Evolutionary conservation across 2,888 invertebrate species (phyloP).

Genomic region (Drosophila lacicola): DNA sequence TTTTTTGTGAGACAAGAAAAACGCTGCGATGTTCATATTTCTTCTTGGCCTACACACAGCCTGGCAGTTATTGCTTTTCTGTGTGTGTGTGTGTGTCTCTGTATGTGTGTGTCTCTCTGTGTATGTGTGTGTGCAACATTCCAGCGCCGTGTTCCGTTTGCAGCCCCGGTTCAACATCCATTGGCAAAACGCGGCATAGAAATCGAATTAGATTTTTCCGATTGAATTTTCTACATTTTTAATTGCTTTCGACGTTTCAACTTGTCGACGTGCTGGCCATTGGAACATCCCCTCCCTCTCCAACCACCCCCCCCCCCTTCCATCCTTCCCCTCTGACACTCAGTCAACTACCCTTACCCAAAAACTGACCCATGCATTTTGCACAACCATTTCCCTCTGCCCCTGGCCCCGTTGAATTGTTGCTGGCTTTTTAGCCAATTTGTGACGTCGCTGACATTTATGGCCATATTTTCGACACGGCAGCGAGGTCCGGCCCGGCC

Average conservation of each 20-base stretch:
- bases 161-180: conserved; percentile 52
- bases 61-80: conserved; percentile 75
- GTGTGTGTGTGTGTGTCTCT: conserved; percentile 6
- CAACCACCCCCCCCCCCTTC: background rate
- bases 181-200: conserved; percentile 76
- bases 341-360: background rate
- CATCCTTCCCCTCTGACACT: background rate
- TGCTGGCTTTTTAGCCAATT: conserved; percentile 73
- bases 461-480: conserved; percentile 54
- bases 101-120: conserved; percentile 19
- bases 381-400: background rate
- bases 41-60: conserved; percentile 67
- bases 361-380: conserved; percentile 31
- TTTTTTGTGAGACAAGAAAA: conserved; percentile 47
- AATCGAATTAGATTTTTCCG: conserved; percentile 85
- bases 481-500: background rate
- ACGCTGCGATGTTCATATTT: conserved; percentile 66
- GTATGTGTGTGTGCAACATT: conserved; percentile 49
- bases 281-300: conserved; percentile 15
- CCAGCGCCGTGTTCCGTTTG: conserved; percentile 49
- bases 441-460: conserved; percentile 73
- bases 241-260: conserved; percentile 83
- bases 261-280: conserved; percentile 63
- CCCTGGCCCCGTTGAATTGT: conserved; percentile 50
- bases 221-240: conserved; percentile 85